A percentile compares a stretch with the other conserved stretches of the same genome.
Evolutionary conservation across 2,888 invertebrate genomes (phyloP).

Genomic region (Drosophila hamatofila): DNA sequence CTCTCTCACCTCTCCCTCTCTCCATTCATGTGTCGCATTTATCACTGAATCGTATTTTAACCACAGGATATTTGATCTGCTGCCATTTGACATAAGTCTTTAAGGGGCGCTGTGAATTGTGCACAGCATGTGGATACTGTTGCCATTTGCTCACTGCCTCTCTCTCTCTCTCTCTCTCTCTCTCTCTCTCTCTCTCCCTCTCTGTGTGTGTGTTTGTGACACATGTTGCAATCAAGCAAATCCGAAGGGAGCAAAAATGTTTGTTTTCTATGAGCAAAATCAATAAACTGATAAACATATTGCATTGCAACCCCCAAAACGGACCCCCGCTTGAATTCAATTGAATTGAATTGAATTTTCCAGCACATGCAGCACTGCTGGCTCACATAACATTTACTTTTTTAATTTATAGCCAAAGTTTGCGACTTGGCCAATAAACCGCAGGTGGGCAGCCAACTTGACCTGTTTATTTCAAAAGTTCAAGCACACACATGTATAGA

Average conservation of each 20-base stretch:
- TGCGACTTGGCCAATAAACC: constrained; percentile 16
- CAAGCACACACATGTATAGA: neutral
- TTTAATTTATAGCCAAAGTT: constrained; percentile 48
- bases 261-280: constrained; percentile 60
- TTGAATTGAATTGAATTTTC: constrained; percentile 55
- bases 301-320: constrained; percentile 34
- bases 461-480: neutral
- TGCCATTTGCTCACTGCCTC: constrained; percentile 20
- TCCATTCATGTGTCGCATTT: constrained; percentile 64
- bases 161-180: too few relatives aligned
- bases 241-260: constrained; percentile 19
- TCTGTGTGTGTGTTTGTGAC: constrained; percentile 22
- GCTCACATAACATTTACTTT: constrained; percentile 44
- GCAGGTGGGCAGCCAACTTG: constrained; percentile 18
- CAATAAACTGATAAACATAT: constrained; percentile 76
- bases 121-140: constrained; percentile 53
- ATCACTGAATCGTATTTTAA: constrained; percentile 78
- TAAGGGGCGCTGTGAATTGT: constrained; percentile 11
- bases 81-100: constrained; percentile 76
- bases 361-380: neutral
- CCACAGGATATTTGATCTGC: constrained; percentile 81
- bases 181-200: neutral
- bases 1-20: neutral
- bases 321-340: neutral
- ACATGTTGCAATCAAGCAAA: constrained; percentile 42